These are phyloP conservation scores for Lethrus apterus DNA, from an alignment of 1,140 invertebrate genomes.

Conservation along the genomic window DNA sequence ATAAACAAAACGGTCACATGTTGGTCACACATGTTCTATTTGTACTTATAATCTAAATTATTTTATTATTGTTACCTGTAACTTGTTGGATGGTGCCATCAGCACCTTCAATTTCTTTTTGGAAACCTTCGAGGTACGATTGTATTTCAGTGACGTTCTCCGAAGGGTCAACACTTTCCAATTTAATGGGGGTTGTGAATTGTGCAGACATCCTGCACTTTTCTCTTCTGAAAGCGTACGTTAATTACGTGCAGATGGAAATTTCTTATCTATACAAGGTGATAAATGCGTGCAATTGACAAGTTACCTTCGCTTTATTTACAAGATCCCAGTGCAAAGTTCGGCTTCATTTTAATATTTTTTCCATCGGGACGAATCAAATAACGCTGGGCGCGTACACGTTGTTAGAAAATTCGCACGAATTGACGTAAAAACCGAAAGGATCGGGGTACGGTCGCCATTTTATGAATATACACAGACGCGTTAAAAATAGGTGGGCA, in stretches of 20 bases:
- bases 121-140: constrained; percentile 75
- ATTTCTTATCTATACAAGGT: too few species aligned
- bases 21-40: neutral
- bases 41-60: neutral
- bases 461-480: constrained; percentile 16
- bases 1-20: too few species aligned
- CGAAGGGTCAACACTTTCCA: constrained; percentile 37
- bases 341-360: too few species aligned
- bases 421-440: constrained; percentile 14
- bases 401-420: too few species aligned
- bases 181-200: constrained; percentile 36
- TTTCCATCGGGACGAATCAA: too few species aligned
- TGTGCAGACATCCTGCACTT: constrained; percentile 32
- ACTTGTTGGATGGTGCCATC: constrained; percentile 47
- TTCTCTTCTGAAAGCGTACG: too few species aligned
- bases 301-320: too few species aligned
- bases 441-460: constrained; percentile 12
- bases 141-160: constrained; percentile 69
- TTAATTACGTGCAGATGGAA: too few species aligned
- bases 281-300: too few species aligned
- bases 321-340: too few species aligned
- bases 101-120: constrained; percentile 71
- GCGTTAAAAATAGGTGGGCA: constrained; percentile 12
- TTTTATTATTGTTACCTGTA: constrained; percentile 39
- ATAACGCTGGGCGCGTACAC: too few species aligned